Percentiles rank a stretch among this genome's conserved stretches.
Conservation (phyloP, 2,113 vertebrate species). For the Paramormyrops kingsleyae region DNA sequence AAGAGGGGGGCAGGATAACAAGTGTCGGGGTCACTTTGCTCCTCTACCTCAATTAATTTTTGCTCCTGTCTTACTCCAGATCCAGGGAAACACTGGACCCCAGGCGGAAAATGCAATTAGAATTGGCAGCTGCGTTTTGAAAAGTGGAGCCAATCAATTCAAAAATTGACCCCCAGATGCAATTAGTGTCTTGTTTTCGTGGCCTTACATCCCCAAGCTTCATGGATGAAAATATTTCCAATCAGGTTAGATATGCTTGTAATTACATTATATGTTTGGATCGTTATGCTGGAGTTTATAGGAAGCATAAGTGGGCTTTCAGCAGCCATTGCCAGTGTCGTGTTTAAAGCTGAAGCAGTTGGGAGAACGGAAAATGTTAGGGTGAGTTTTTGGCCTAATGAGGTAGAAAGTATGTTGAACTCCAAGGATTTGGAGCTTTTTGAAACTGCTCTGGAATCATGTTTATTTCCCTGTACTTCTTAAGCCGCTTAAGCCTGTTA, state of each 20-base stretch:
- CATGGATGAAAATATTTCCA: constrained; percentile 1
- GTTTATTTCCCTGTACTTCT: constrained; percentile 65
- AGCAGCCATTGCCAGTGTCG: not conserved
- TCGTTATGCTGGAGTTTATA: not conserved
- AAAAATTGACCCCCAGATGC: constrained; percentile 21
- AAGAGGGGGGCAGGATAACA: not conserved
- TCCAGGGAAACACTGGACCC: constrained; percentile 43
- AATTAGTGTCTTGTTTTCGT: constrained; percentile 21
- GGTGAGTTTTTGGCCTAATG: constrained; percentile 25
- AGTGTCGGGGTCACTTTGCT: constrained; percentile 22
- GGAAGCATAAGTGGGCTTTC: not conserved
- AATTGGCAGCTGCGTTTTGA: constrained; percentile 28
- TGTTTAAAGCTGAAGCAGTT: not conserved
- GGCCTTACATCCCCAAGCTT: not conserved
- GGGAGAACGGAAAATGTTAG: not conserved
- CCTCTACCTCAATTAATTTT: constrained; percentile 39
- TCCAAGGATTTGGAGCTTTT: constrained; percentile 59
- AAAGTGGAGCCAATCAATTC: constrained; percentile 22
- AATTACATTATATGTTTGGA: constrained; percentile 7
- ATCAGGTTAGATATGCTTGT: constrained; percentile 17
- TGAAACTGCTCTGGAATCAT: constrained; percentile 64
- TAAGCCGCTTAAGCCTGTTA: constrained; percentile 71
- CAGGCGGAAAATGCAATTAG: constrained; percentile 38
- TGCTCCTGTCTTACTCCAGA: constrained; percentile 34
- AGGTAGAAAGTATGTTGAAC: constrained; percentile 57